Evolutionary conservation across 2,888 invertebrate species (phyloP), one percentile per base, ranked within the genome.

Genomic region (Dichetophora obliterata): DNA sequence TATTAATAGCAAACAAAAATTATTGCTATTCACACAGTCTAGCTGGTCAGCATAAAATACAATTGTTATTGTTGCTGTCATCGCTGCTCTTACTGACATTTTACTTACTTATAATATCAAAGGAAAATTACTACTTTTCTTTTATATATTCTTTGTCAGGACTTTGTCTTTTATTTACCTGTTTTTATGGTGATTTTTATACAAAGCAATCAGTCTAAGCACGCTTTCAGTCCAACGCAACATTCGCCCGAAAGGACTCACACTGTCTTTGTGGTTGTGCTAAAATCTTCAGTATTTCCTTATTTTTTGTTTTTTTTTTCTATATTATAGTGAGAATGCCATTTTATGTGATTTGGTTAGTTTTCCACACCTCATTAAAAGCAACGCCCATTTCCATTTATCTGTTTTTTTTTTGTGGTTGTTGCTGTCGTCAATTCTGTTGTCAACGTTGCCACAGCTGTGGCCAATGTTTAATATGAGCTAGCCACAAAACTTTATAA

Each of bases 321-420:
- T 14, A 6, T 19, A 22, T 9, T 9, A 24, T 9, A 27, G 22
- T 22, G 66, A 1, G 11, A n/a, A 5, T 31, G n/a, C n/a, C n/a
- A n/a, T 34, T 9, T 66, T 19, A 66, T 66, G 43, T n/a, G 66
- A 66, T 43, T 66, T 66, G 43, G n/a, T 37, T 11, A 66, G 66
- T 43, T 66, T 37, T 65, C 19, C 19, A 8, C 65, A 37, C 37
- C 37, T 65, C 37, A 65, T 65, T 59, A 59, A 59, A 14, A 27
- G 57, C 9, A 24, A 59, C 22, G 57, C 57, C 43, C 14, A 11
- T 11, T 43, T 43, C 14, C 14, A 43, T 3, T 14, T 14, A 8
- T 1, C 37, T 1, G n/a, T n/a, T 1, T 9, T 1, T 22, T 59
- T 59, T 19, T 54, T 54, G 54, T 54, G 57, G 57, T 59, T 24